Base-by-base conservation (phyloP, 2,888 invertebrate species). In the Petrolisthes cinctipes region DNA sequence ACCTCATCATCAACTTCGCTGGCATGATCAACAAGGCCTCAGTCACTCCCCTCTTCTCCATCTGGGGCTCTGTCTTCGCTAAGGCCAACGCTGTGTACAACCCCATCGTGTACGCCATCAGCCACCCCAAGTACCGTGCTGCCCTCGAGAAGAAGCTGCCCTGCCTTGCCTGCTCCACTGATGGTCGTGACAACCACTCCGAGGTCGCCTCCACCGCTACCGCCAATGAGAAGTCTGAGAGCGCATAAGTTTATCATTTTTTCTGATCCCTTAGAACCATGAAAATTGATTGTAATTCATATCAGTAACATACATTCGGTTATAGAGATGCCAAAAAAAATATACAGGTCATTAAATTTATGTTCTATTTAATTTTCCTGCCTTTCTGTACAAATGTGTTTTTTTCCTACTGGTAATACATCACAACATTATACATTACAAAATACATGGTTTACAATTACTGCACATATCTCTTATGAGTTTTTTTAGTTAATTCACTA, bases 1-100 rank as follows among this genome's bases (percentile, higher is more conserved):
- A 92, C 86, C 91, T 92, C 51, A 90, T 91, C 17, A 89, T 92
- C 7, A 91, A 92, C 9, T 89, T 92, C 37, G 91, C 92, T 11
- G 92, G 92, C 11, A 88, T 91, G 66, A 92, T 92, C 84, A 88
- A 89, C 87, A 88, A 89, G 80, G 23, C 56, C 11, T 23, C 54
- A 53, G 86, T 91, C 54, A 91, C 90, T 23, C 82, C 82, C 51
- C 23, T 82, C 17, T 82, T 57, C 82, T 57, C 82, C 82, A 82
- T 82, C 66, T 82, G 82, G 82, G 71, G 71, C 20, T 71, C 71
- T 3, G 71, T 71, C 17, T 71, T 71, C 71, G 93, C 93, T 86
- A 93, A 93, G 91, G 92, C 93, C 6, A 92, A 92, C 1, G 92
- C 93, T 68, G 92, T 93, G 76, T 92, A 92, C 91, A 92, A 92